Evolutionary conservation across 2,888 invertebrate species (phyloP).

Genomic region (Hydriomena furcata): DNA sequence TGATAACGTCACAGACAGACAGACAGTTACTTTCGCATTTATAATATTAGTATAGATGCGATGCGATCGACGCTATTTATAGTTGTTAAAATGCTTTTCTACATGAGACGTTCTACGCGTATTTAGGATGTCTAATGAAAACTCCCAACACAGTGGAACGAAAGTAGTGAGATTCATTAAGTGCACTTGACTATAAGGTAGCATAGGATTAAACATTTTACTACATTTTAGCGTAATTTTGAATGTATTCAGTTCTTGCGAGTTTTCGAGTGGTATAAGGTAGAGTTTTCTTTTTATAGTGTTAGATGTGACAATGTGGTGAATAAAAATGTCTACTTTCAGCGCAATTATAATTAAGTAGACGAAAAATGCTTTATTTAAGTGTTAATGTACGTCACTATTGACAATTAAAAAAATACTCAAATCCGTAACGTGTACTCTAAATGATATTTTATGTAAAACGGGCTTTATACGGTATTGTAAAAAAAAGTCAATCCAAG

Average conservation of each 20-base stretch:
- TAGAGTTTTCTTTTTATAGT: slow-evolving; percentile 15
- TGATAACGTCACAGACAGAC: too few species aligned
- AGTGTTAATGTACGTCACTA: background rate
- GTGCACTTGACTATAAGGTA: slow-evolving; percentile 76
- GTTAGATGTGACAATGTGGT: slow-evolving; percentile 4
- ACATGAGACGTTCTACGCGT: slow-evolving; percentile 38
- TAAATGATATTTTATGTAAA: too few species aligned
- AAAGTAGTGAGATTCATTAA: slow-evolving; percentile 74
- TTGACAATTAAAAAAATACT: background rate
- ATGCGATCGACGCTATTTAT: too few species aligned
- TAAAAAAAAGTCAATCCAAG: background rate
- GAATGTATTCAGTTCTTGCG: slow-evolving; percentile 51
- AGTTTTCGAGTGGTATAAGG: slow-evolving; percentile 30
- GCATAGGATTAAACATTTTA: slow-evolving; percentile 48
- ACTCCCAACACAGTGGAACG: slow-evolving; percentile 56
- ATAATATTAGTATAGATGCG: too few species aligned
- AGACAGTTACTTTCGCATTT: too few species aligned
- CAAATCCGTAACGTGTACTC: slow-evolving; percentile 6
- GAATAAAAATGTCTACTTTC: slow-evolving; percentile 1
- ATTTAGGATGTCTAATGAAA: slow-evolving; percentile 48
- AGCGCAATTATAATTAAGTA: slow-evolving; percentile 5
- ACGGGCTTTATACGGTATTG: background rate
- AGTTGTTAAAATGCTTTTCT: background rate
- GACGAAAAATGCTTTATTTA: slow-evolving; percentile 1
- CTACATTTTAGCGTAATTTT: slow-evolving; percentile 48